Evolutionary conservation across 2,888 invertebrate genomes (phyloP).

Genomic region (Oxystoma pomonae): DNA sequence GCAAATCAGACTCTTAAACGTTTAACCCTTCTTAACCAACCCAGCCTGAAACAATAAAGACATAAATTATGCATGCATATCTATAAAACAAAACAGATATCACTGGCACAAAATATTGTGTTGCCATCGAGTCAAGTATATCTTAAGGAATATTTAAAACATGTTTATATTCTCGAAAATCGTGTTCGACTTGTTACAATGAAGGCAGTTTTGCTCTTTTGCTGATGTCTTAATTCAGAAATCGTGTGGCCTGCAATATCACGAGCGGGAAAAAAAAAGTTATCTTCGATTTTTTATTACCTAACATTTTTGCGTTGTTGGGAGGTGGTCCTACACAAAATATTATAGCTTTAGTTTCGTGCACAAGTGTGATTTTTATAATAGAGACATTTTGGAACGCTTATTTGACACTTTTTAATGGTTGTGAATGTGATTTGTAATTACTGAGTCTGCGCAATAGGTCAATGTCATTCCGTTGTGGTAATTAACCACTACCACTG

Average conservation of each 20-base stretch:
- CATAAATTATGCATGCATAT: background rate
- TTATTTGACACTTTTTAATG: no score
- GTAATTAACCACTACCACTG: no score
- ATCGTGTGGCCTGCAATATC: slow-evolving; percentile 37
- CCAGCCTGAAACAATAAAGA: background rate
- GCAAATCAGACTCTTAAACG: background rate
- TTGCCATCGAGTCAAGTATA: slow-evolving; percentile 17
- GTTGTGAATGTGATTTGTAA: no score
- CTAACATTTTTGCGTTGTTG: no score
- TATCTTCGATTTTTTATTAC: background rate
- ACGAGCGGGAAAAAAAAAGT: slow-evolving; percentile 1
- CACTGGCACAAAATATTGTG: background rate
- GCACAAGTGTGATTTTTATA: no score
- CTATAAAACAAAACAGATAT: background rate
- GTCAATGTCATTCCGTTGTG: no score
- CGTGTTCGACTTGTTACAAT: slow-evolving; percentile 43
- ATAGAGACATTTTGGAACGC: no score
- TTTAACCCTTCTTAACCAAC: background rate
- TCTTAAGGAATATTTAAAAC: slow-evolving; percentile 39
- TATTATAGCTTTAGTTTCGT: no score
- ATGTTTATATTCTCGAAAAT: slow-evolving; percentile 38
- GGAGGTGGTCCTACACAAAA: no score
- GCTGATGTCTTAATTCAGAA: slow-evolving; percentile 42
- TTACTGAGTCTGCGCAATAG: no score
- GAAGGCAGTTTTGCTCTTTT: slow-evolving; percentile 32